These are phyloP conservation scores for Eilema caniola DNA, from an alignment of 2,888 invertebrate species.

Conservation along the genomic window DNA sequence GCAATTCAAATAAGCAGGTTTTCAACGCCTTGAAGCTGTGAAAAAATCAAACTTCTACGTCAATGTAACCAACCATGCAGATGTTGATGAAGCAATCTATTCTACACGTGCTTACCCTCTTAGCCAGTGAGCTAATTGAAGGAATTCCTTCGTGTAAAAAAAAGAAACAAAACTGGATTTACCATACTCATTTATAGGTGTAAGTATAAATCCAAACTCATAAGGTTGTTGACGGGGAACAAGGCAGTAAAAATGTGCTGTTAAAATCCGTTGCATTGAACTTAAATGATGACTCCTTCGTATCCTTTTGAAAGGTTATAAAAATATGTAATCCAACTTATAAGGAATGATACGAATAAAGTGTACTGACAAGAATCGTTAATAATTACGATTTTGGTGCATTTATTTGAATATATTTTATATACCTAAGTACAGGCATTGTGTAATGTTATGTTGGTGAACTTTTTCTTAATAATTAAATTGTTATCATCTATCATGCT, in stretches of 20 bases:
- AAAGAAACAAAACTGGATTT: background rate
- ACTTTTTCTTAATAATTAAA: no score
- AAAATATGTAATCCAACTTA: slow-evolving; percentile 38
- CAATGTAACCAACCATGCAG: no score
- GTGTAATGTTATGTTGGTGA: no score
- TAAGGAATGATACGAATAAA: slow-evolving; percentile 28
- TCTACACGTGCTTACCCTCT: no score
- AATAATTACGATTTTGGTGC: background rate
- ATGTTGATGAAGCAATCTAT: no score
- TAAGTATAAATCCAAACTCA: slow-evolving; percentile 18
- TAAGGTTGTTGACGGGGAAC: slow-evolving; percentile 12
- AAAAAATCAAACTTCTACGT: no score
- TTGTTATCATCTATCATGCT: no score
- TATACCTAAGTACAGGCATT: no score
- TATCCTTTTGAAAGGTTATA: slow-evolving; percentile 37
- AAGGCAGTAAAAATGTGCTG: slow-evolving; percentile 12
- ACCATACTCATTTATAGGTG: background rate
- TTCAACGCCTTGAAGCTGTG: no score
- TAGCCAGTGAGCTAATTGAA: no score
- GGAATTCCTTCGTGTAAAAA: no score
- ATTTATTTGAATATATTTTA: slow-evolving; percentile 1
- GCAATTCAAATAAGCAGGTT: no score
- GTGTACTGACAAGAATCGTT: slow-evolving; percentile 19
- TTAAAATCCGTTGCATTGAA: slow-evolving; percentile 33
- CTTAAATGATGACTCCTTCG: slow-evolving; percentile 35